A percentile compares a stretch with the other conserved stretches of the same genome.
phyloP scores from a whole-genome alignment of 2,888 invertebrate species.

The Neoscelio sp. region DNA sequence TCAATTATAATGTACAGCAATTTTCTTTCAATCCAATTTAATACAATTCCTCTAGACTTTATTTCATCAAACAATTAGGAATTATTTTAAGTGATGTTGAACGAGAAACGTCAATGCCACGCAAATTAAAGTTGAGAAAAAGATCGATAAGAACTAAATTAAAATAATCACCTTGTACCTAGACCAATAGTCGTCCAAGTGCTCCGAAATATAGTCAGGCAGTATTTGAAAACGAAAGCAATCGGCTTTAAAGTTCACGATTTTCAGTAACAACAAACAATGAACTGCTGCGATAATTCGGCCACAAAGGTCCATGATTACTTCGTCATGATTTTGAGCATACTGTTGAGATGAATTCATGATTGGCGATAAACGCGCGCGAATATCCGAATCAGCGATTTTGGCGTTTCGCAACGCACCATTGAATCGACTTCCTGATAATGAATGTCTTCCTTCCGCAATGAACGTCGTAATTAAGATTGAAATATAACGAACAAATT shows the following conservation, averaged over 20 bases:
- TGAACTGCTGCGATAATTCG: background rate
- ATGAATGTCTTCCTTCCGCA: too few relatives aligned
- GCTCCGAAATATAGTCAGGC: slow-evolving; percentile 72
- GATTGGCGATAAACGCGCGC: background rate
- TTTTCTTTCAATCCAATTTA: too few relatives aligned
- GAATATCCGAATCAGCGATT: slow-evolving; percentile 17
- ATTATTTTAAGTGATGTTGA: too few relatives aligned
- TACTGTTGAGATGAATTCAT: background rate
- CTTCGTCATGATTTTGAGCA: slow-evolving; percentile 6
- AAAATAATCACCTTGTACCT: slow-evolving; percentile 76
- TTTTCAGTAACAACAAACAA: slow-evolving; percentile 11
- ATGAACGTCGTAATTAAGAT: slow-evolving; percentile 11
- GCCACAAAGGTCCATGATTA: slow-evolving; percentile 27
- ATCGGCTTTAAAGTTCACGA: background rate
- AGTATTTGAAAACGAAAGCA: slow-evolving; percentile 49
- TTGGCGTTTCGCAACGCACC: background rate
- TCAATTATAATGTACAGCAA: too few relatives aligned
- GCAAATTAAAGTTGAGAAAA: background rate
- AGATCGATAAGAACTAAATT: slow-evolving; percentile 30
- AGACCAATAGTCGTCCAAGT: slow-evolving; percentile 78
- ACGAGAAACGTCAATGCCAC: slow-evolving; percentile 4
- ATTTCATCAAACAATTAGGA: too few relatives aligned
- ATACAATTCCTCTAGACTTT: too few relatives aligned
- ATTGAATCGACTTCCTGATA: background rate
- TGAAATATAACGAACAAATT: slow-evolving; percentile 10